Base-by-base conservation (phyloP, 2,797 vertebrate species). In the Atherinosoma microstoma region DNA sequence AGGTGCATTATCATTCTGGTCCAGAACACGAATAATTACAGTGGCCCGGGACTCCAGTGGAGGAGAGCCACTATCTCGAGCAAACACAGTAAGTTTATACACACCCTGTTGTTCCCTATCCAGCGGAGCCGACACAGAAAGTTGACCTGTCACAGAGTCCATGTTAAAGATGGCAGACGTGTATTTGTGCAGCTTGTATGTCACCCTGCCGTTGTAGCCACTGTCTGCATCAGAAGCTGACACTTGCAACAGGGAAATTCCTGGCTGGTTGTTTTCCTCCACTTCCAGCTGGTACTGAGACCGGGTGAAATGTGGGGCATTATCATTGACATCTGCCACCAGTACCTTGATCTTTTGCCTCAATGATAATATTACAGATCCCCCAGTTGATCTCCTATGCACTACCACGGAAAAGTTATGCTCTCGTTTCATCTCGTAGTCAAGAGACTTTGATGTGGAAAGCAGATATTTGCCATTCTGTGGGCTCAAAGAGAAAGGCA, bases 1-100 rank as follows among this genome's bases (percentile, higher is more conserved):
- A 3, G 95, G 95, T 13, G 83, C 73, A 73, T 96, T 96, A 80
- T 96, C 95, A 85, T 96, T 96, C 90, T 92, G 90, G 82, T 96
- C 95, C 68, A 94, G 75, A 62, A 96, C 81, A 6, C 30, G 78
- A 62, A 96, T 65, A 16, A 67, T 74, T 40, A 96, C 73, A 1
- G 73, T 87, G 27, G 88, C 82, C 4, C 61, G 64, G 1, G 89
- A 86, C 68, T 95, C 93, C 70, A 93, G 67, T 1, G 91, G 77
- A 62, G 95, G 94, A 34, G 84, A 84, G 38, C 95, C 95, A 0
- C 87, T 80, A 80, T 96, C 95, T 70, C 8, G 82, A 58, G 94
- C 95, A 58, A 92, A 71, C 73, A 96, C 90, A 0, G 76, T 90
- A 64, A 96, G 58, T 7, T 35, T 79, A 80, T 95, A 86, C 3